Base-by-base conservation (phyloP, 2,888 invertebrate genomes). In the Urechis unicinctus region DNA sequence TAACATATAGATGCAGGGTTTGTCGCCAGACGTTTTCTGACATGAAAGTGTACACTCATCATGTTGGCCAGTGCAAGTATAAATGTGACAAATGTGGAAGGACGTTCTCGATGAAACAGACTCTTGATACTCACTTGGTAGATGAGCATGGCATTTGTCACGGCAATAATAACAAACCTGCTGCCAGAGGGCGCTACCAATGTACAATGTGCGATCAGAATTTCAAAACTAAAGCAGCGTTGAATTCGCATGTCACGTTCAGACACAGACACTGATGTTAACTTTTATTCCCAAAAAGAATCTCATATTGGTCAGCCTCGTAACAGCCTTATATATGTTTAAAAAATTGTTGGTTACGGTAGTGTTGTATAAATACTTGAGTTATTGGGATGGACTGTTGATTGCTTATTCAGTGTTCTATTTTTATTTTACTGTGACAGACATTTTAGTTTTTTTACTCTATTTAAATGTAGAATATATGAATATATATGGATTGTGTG, bases 181-280 rank as follows among this genome's bases (percentile, higher is more conserved):
- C 36, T 36, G 36, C 9, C 36, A 36, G 36, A 17, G 9, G 17
- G 36, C 36, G 36, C 36, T 56, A 56, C 56, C 26, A 46, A 26
- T 56, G 56, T 47, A 52, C 31, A 22, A 46, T 52, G 25, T 56
- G 56, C 29, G 48, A 46, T 13, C 31, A 25, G 29, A 51, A 28
- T 22, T 48, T 48, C 48, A 48, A 48, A n/a, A 58, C 52, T 31
- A 49, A 49, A 28, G 56, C 55, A 36, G 59, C 55, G 13, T 48
- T 59, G 29, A 49, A 53, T n/a, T 59, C 56, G n/a, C 59, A 59
- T 50, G 49, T 56, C 43, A 59, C 56, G 53, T 53, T 52, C 24
- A 53, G 50, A 44, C 59, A 59, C 50, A 47, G 31, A n/a, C 52
- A n/a, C n/a, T n/a, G n/a, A n/a, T n/a, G n/a, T n/a, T n/a, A n/a